Percentiles rank a stretch among this genome's conserved stretches.
phyloP scores from a whole-genome alignment of 2,113 vertebrate genomes.

The Gasterosteus aculeatus region DNA sequence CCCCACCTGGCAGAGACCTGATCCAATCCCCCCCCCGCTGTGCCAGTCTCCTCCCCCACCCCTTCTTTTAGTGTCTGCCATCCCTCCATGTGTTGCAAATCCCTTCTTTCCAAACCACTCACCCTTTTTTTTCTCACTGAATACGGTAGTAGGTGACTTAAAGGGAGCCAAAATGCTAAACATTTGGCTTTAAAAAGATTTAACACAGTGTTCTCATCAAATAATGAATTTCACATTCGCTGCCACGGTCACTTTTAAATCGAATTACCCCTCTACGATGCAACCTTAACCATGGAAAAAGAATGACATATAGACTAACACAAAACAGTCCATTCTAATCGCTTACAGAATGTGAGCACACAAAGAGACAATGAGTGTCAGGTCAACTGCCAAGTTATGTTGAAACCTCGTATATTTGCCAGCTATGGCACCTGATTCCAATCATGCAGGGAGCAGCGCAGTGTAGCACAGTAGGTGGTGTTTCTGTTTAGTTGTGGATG shows the following conservation, averaged over 20 bases:
- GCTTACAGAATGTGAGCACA: slow-evolving; percentile 12
- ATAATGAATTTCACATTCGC: slow-evolving; percentile 7
- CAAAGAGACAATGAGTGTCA: neutral
- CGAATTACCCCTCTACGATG: neutral
- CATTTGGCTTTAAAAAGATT: slow-evolving; percentile 9
- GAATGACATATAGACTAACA: slow-evolving; percentile 2
- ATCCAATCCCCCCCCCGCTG: slow-evolving; percentile 36
- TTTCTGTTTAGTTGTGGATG: slow-evolving; percentile 40
- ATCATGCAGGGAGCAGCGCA: slow-evolving; percentile 32
- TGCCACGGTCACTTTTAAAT: neutral
- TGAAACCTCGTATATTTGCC: slow-evolving; percentile 20
- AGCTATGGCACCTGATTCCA: slow-evolving; percentile 49
- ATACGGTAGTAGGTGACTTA: slow-evolving; percentile 22
- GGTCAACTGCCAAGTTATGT: slow-evolving; percentile 25
- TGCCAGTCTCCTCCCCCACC: slow-evolving; percentile 7
- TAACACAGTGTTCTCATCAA: slow-evolving; percentile 10
- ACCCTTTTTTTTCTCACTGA: neutral
- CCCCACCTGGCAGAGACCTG: slow-evolving; percentile 46
- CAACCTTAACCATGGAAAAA: slow-evolving; percentile 6
- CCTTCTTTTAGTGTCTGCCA: slow-evolving; percentile 27
- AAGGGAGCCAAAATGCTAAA: slow-evolving; percentile 26
- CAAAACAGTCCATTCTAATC: slow-evolving; percentile 21
- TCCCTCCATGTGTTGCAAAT: slow-evolving; percentile 4
- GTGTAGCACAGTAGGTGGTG: slow-evolving; percentile 37
- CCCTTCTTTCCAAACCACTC: slow-evolving; percentile 4